Percentiles rank a stretch among this genome's conserved stretches.
phyloP scores from a whole-genome alignment of 2,888 invertebrate species.

The Heteromyza rotundicornis region DNA sequence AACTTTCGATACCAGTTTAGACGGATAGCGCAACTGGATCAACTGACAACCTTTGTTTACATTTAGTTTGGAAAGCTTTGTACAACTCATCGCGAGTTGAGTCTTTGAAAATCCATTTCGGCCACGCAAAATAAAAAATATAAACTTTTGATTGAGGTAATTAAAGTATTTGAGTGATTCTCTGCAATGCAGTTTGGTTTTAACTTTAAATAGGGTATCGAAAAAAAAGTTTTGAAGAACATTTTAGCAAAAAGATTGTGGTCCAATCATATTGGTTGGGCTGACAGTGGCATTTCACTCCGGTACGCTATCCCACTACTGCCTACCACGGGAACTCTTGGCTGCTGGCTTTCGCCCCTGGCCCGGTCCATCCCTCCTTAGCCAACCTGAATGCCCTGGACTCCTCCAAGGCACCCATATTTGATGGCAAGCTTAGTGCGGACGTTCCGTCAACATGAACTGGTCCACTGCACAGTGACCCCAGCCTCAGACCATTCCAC shows the following conservation, averaged over 20 bases:
- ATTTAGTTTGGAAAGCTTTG: not conserved
- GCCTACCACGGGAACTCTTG: constrained; percentile 98
- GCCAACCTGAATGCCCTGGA: constrained; percentile 80
- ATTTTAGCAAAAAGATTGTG: constrained; percentile 76
- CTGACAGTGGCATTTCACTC: constrained; percentile 90
- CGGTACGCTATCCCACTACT: constrained; percentile 99
- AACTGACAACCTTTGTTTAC: not conserved
- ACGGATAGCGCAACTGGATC: too few relatives aligned
- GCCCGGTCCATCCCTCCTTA: constrained; percentile 97
- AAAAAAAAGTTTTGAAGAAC: too few relatives aligned
- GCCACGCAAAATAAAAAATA: too few relatives aligned
- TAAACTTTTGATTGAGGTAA: too few relatives aligned
- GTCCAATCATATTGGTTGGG: constrained; percentile 82
- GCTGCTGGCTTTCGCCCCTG: constrained; percentile 99
- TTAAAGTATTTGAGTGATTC: too few relatives aligned
- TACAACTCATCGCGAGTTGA: constrained; percentile 14
- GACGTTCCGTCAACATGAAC: constrained; percentile 85
- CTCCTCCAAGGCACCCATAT: constrained; percentile 89
- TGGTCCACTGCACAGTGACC: constrained; percentile 66
- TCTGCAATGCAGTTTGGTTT: too few relatives aligned
- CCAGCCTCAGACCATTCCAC: constrained; percentile 94
- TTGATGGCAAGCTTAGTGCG: constrained; percentile 95
- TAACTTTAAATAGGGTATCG: too few relatives aligned
- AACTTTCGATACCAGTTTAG: constrained; percentile 82
- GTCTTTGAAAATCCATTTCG: not conserved